Percentiles rank a stretch among this genome's conserved stretches.
Evolutionary conservation across 2,888 invertebrate species (phyloP).

Genomic region (Schrankia costaestrigalis): DNA sequence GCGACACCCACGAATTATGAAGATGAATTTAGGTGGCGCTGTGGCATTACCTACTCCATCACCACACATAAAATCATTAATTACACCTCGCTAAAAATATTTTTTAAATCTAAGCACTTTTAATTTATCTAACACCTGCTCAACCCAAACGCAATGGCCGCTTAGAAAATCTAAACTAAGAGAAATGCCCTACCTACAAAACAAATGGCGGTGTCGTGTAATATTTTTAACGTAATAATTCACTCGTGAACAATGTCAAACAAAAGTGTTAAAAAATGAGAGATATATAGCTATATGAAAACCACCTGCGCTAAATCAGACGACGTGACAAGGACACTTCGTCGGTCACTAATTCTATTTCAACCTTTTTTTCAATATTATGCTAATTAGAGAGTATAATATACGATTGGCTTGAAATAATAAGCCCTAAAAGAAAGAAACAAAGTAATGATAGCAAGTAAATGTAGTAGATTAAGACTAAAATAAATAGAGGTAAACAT

Average conservation of each 20-base stretch:
- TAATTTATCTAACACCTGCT: conserved; percentile 23
- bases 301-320: conserved; percentile 27
- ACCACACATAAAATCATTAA: too few relatives aligned
- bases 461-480: too few relatives aligned
- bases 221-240: conserved; percentile 21
- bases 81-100: too few relatives aligned
- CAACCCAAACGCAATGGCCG: conserved; percentile 16
- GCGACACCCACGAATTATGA: too few relatives aligned
- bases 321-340: conserved; percentile 17
- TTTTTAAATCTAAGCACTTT: conserved; percentile 3
- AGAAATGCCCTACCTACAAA: conserved; percentile 15
- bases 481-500: too few relatives aligned
- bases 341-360: conserved; percentile 8
- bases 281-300: conserved; percentile 10
- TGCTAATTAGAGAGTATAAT: too few relatives aligned
- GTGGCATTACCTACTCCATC: too few relatives aligned
- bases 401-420: too few relatives aligned
- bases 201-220: conserved; percentile 28
- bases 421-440: too few relatives aligned
- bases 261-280: conserved; percentile 12
- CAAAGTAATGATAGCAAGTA: too few relatives aligned
- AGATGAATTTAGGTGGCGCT: too few relatives aligned
- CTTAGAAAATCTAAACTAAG: conserved; percentile 13
- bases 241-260: conserved; percentile 28
- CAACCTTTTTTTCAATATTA: conserved; percentile 4